Base-by-base conservation (phyloP, 2,888 invertebrate species). In the Synanthedon vespiformis region DNA sequence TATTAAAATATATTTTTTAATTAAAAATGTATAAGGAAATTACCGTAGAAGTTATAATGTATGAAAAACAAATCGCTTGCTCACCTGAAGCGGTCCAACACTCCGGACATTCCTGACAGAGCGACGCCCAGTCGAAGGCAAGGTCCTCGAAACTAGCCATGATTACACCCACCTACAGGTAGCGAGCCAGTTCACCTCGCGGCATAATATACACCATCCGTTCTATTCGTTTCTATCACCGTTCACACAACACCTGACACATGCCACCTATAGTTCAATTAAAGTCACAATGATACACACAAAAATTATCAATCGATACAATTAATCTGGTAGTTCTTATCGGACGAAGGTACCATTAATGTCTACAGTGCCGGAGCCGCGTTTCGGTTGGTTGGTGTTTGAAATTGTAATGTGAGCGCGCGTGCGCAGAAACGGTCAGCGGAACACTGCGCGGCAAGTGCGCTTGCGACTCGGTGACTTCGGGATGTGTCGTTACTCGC, bases 101-200 rank as follows among this genome's bases (percentile, higher is more conserved):
- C 62, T 90, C 89, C 22, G 89, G 81, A 59, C 89, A 89, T 59
- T 90, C 90, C 77, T 89, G 89, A 70, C 89, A 89, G 54, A 92
- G 85, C 72, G 89, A 80, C 61, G 87, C 86, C 92, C 92, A 92
- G 73, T 92, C 92, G 72, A 88, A 86, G 68, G 90, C 83, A 63
- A 92, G 86, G 70, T 92, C 91, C 67, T 89, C 84, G 74, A 89
- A 90, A 73, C 89, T 90, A 66, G 92, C 91, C 92, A 92, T 92
- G 60, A 62, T 64, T 60, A 48, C 34, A 48, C 48, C 48, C 44
- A 44, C 44, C 18, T 48, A 48, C 48, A 48, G 14, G 16, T 48
- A 48, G 60, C 59, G 57, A 57, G 61, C 64, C 62, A 71, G 72
- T 74, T 64, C 72, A 71, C 72, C 63, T 57, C 66, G 56, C 57